Conservation (phyloP, 2,888 invertebrate species). For the Spodoptera picta region DNA sequence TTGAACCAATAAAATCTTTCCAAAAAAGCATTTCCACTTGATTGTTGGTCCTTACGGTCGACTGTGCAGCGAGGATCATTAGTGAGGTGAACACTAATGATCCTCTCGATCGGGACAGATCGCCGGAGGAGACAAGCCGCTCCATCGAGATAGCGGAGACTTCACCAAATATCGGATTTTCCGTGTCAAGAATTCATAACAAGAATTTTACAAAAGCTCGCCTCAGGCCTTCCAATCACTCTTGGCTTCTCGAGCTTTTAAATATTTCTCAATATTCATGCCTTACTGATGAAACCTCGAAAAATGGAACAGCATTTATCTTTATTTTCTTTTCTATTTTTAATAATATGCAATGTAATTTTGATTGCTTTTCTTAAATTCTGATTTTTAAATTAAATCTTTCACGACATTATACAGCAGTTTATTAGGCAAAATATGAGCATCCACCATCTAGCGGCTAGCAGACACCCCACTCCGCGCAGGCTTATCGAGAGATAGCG, state of each 20-base stretch:
- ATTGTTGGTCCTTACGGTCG: slow-evolving; percentile 57
- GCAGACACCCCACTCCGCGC: slow-evolving; percentile 57
- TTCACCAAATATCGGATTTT: slow-evolving; percentile 66
- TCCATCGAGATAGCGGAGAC: slow-evolving; percentile 61
- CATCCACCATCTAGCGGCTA: slow-evolving; percentile 36
- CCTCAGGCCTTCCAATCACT: slow-evolving; percentile 36
- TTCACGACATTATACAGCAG: slow-evolving; percentile 46
- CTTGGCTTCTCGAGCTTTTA: slow-evolving; percentile 28
- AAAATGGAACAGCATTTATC: slow-evolving; percentile 1
- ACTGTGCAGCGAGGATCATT: slow-evolving; percentile 73
- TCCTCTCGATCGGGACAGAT: slow-evolving; percentile 76
- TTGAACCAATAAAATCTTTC: slow-evolving; percentile 54
- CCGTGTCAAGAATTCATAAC: slow-evolving; percentile 57
- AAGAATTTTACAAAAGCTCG: slow-evolving; percentile 49
- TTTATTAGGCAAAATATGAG: slow-evolving; percentile 72
- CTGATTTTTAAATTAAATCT: no score
- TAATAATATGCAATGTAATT: not conserved
- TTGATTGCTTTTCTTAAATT: no score
- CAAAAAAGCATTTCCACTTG: slow-evolving; percentile 56
- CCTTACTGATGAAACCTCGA: slow-evolving; percentile 25
- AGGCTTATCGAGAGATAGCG: slow-evolving; percentile 80
- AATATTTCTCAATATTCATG: slow-evolving; percentile 9
- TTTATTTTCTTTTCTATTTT: slow-evolving; percentile 8
- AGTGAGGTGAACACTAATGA: slow-evolving; percentile 83
- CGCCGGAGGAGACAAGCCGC: slow-evolving; percentile 66